phyloP scores from a whole-genome alignment of 2,888 invertebrate genomes.

The Epirrhoe tristata region DNA sequence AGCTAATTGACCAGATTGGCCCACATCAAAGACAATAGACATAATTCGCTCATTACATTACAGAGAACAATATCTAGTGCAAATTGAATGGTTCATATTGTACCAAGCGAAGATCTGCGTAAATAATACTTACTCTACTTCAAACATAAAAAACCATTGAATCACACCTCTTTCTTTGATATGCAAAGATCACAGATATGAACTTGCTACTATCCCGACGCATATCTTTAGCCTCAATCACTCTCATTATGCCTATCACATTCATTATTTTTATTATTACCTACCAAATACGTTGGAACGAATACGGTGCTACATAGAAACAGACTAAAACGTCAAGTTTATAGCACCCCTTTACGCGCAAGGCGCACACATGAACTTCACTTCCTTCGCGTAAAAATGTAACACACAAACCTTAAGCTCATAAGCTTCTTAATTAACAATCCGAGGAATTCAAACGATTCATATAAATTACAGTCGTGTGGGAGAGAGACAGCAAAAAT shows the following conservation, averaged over 20 bases:
- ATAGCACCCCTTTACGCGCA: too few relatives aligned
- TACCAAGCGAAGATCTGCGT: background rate
- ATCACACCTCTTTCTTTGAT: too few relatives aligned
- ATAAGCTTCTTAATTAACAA: slow-evolving; percentile 30
- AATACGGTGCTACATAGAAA: too few relatives aligned
- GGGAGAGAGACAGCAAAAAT: slow-evolving; percentile 44
- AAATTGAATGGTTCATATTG: background rate
- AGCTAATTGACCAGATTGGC: slow-evolving; percentile 5
- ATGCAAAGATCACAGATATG: too few relatives aligned
- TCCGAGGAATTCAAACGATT: slow-evolving; percentile 41
- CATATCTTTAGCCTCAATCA: too few relatives aligned
- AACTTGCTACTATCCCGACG: too few relatives aligned
- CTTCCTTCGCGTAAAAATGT: background rate
- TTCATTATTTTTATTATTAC: too few relatives aligned
- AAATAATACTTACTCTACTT: too few relatives aligned
- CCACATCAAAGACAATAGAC: slow-evolving; percentile 7
- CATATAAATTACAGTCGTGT: slow-evolving; percentile 45
- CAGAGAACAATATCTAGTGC: background rate
- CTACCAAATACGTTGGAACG: too few relatives aligned
- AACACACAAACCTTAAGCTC: slow-evolving; percentile 9
- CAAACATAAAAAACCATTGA: too few relatives aligned
- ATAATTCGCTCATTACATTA: background rate
- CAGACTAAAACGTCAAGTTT: too few relatives aligned
- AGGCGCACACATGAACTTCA: background rate
- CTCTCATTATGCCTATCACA: too few relatives aligned